Conservation (phyloP, 2,888 invertebrate species). For the Parnassius apollo region DNA sequence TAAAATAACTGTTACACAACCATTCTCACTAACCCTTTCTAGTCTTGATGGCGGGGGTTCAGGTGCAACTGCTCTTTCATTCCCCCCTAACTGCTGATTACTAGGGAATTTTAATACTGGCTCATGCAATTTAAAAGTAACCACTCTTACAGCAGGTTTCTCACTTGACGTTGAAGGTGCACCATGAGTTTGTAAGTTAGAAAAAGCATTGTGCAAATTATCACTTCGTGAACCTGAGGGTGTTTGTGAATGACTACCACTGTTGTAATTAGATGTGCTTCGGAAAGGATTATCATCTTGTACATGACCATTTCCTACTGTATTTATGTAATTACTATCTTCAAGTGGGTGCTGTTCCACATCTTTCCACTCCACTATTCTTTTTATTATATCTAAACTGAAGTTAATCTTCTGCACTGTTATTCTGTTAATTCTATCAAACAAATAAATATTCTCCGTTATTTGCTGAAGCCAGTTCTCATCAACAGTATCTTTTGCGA, state of each 20-base stretch:
- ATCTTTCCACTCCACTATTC: constrained; percentile 95
- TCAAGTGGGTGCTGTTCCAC: constrained; percentile 89
- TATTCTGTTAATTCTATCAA: constrained; percentile 83
- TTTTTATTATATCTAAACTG: constrained; percentile 90
- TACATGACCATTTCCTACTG: constrained; percentile 58
- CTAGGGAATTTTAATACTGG: constrained; percentile 64
- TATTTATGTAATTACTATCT: constrained; percentile 79
- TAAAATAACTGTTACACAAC: constrained; percentile 83
- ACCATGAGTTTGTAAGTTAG: constrained; percentile 69
- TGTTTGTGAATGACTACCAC: constrained; percentile 41
- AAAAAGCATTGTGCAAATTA: constrained; percentile 70
- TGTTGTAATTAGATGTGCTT: constrained; percentile 57
- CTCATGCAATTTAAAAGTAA: constrained; percentile 62
- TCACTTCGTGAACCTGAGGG: constrained; percentile 54
- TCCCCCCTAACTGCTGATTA: constrained; percentile 46
- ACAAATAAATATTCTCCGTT: constrained; percentile 85
- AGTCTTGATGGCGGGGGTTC: constrained; percentile 61
- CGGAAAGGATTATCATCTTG: constrained; percentile 73
- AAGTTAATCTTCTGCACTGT: constrained; percentile 90
- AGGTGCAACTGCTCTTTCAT: constrained; percentile 55
- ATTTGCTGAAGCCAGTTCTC: constrained; percentile 90
- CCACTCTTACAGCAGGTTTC: constrained; percentile 43
- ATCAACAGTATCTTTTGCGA: constrained; percentile 90
- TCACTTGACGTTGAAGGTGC: constrained; percentile 60
- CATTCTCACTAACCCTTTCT: constrained; percentile 70